A percentile compares a stretch with the other conserved stretches of the same genome.
phyloP scores from a whole-genome alignment of 2,113 vertebrate species.

The Sander lucioperca region DNA sequence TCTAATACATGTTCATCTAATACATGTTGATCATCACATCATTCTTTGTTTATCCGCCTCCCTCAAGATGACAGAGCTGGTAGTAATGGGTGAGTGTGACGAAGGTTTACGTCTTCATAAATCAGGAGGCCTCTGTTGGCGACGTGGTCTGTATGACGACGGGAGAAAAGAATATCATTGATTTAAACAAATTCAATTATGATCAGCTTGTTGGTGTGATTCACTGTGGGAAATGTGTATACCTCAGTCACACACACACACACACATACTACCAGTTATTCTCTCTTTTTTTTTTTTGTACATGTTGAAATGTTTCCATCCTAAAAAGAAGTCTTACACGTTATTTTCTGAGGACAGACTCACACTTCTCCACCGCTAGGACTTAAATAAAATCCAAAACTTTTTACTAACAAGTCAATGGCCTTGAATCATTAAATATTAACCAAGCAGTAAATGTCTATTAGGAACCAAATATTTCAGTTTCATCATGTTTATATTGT shows the following conservation, averaged over 20 bases:
- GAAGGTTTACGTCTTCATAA: conserved; percentile 6
- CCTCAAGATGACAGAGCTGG: conserved; percentile 59
- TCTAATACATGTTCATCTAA: conserved; percentile 62
- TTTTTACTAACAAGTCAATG: conserved; percentile 16
- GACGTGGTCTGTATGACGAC: background rate
- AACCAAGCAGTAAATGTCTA: background rate
- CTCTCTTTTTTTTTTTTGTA: background rate
- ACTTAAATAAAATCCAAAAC: conserved; percentile 15
- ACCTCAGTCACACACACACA: conserved; percentile 20
- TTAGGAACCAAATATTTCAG: conserved; percentile 31
- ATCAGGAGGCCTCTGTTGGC: conserved; percentile 1
- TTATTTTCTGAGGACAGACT: conserved; percentile 13
- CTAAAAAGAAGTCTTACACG: background rate
- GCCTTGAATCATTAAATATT: background rate
- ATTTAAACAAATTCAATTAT: background rate
- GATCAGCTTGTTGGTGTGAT: conserved; percentile 4
- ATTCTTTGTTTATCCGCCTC: conserved; percentile 46
- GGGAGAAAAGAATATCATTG: background rate
- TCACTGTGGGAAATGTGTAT: background rate
- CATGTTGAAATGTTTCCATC: conserved; percentile 35
- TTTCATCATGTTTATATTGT: conserved; percentile 24
- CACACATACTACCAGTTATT: conserved; percentile 41
- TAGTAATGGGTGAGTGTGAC: conserved; percentile 53
- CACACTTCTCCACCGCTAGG: background rate
- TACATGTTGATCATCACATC: conserved; percentile 59